These are phyloP conservation scores for Nymphicus hollandicus DNA, from an alignment of 2,113 vertebrate genomes.

Conservation along the genomic window DNA sequence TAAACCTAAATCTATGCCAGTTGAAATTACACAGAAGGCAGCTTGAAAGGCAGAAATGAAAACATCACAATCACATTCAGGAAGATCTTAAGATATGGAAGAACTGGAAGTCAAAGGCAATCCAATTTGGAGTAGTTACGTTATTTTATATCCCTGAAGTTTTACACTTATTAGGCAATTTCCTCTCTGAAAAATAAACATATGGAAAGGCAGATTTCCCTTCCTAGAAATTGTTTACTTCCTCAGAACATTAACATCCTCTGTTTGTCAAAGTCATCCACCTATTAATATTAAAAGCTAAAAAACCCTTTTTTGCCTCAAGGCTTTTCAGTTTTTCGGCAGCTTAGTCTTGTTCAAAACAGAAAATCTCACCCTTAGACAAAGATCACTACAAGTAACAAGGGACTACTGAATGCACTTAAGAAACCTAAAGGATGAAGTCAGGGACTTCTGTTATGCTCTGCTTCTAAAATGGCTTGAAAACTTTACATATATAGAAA, in stretches of 20 bases:
- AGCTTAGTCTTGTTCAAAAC: neutral
- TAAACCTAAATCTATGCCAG: neutral
- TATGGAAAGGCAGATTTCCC: neutral
- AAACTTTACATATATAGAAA: neutral
- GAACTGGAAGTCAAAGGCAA: neutral
- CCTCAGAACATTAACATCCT: slow-evolving; percentile 2
- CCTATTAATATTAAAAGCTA: neutral
- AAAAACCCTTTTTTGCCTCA: neutral
- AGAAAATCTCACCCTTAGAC: neutral
- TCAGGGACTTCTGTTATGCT: neutral
- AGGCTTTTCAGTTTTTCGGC: neutral
- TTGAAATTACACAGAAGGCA: neutral
- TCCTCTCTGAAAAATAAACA: neutral
- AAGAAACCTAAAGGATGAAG: neutral
- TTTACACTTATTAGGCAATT: neutral
- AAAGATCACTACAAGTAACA: neutral
- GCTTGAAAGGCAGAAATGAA: neutral
- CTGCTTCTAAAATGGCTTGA: neutral
- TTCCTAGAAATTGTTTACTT: slow-evolving; percentile 49
- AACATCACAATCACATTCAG: neutral
- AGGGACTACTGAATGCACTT: neutral
- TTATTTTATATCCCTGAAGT: neutral
- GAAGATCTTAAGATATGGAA: neutral
- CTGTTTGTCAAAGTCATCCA: neutral
- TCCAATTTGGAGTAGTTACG: neutral